These are phyloP conservation scores for Bradypus variegatus DNA, from an alignment of 2,797 vertebrate genomes.

Conservation along the genomic window DNA sequence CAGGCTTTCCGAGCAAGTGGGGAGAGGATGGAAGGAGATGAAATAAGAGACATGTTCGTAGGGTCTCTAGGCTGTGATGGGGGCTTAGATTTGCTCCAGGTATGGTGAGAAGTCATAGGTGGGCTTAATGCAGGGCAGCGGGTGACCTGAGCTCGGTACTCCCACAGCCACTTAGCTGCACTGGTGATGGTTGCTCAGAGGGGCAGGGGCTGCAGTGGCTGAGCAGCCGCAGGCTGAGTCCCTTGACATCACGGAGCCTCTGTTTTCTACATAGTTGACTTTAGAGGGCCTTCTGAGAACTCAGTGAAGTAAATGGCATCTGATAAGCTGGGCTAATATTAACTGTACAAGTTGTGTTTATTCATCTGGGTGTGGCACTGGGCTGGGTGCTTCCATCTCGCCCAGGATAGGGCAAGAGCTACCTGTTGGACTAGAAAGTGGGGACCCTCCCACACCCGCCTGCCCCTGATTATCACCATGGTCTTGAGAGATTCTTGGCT, in stretches of 20 bases:
- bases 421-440: rapidly evolving
- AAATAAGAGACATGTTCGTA: neutral
- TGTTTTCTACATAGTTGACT: neutral
- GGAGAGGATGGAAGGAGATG: neutral
- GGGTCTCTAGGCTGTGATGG: neutral
- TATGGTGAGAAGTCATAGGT: neutral
- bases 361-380: neutral
- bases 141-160: neutral
- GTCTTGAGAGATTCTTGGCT: neutral
- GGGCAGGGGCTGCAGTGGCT: neutral
- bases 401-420: neutral
- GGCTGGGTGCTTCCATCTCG: neutral
- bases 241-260: neutral
- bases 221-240: neutral
- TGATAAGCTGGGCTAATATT: neutral
- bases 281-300: neutral
- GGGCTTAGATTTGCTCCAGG: neutral
- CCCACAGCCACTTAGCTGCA: neutral
- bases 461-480: neutral
- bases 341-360: neutral
- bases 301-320: neutral
- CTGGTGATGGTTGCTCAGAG: neutral
- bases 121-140: neutral
- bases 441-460: neutral
- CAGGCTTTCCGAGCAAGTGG: neutral